A percentile compares a stretch with the other conserved stretches of the same genome.
Conservation (phyloP, 2,888 invertebrate genomes). For the Catocala sponsa region DNA sequence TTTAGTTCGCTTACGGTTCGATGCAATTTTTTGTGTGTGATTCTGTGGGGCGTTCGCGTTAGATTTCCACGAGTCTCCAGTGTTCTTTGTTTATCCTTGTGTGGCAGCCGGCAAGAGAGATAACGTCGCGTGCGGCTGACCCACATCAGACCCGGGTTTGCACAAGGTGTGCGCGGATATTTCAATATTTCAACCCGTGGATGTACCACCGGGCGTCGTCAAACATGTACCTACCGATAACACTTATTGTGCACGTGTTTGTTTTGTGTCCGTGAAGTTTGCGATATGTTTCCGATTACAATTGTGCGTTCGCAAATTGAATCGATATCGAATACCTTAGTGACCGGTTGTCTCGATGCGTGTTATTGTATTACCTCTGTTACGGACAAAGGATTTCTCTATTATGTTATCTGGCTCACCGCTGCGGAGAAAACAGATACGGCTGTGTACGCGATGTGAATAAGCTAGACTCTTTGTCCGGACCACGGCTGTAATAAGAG, state of each 20-base stretch:
- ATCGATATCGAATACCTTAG: conserved; percentile 56
- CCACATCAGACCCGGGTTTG: conserved; percentile 64
- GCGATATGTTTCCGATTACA: conserved; percentile 61
- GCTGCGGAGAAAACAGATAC: conserved; percentile 57
- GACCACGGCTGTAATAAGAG: conserved; percentile 34
- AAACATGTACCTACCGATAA: conserved; percentile 57
- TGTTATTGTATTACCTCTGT: conserved; percentile 56
- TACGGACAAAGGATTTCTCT: conserved; percentile 63
- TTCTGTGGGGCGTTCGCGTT: conserved; percentile 48
- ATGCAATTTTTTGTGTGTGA: conserved; percentile 52
- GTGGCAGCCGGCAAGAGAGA: conserved; percentile 50
- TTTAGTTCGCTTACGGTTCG: conserved; percentile 53
- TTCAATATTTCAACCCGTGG: conserved; percentile 64
- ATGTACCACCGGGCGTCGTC: conserved; percentile 48
- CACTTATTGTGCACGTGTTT: conserved; percentile 60
- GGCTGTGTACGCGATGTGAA: conserved; percentile 47
- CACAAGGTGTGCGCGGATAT: conserved; percentile 59
- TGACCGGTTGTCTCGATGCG: conserved; percentile 47
- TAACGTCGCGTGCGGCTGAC: conserved; percentile 65
- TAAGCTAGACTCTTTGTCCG: conserved; percentile 53
- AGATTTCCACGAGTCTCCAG: conserved; percentile 41
- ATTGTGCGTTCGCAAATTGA: conserved; percentile 56
- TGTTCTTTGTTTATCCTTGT: conserved; percentile 55
- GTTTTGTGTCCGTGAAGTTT: conserved; percentile 51
- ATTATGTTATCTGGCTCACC: conserved; percentile 65